Evolutionary conservation across 2,888 invertebrate species (phyloP).

Genomic region (Andrena praecox): DNA sequence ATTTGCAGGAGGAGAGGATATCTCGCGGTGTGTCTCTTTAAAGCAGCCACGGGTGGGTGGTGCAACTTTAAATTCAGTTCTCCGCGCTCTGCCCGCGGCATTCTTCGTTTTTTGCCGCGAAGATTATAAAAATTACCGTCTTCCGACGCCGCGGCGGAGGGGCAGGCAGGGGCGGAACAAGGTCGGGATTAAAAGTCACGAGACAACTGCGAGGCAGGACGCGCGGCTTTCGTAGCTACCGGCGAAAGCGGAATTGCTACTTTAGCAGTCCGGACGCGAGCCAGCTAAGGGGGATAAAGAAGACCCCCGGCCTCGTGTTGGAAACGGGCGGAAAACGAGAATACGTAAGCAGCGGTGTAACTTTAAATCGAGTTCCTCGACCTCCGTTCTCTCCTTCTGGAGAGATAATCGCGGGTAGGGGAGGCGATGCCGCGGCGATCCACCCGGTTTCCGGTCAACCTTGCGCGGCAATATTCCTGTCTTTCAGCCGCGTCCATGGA

Average conservation of each 20-base stretch:
- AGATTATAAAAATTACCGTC: conserved; percentile 69
- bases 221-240: conserved; percentile 25
- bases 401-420: conserved; percentile 29
- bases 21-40: conserved; percentile 41
- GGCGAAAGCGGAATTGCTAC: conserved; percentile 62
- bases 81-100: conserved; percentile 11
- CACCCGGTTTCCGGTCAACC: conserved; percentile 33
- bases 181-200: conserved; percentile 72
- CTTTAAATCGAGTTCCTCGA: conserved; percentile 61
- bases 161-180: conserved; percentile 30
- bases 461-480: conserved; percentile 33
- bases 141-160: neutral
- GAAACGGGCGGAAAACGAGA: conserved; percentile 67
- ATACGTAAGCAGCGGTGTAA: conserved; percentile 68
- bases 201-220: conserved; percentile 51
- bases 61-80: conserved; percentile 62
- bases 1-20: neutral
- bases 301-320: conserved; percentile 49
- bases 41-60: conserved; percentile 34
- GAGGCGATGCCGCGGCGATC: neutral
- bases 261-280: conserved; percentile 63
- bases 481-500: conserved; percentile 10
- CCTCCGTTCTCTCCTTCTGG: conserved; percentile 1
- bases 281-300: conserved; percentile 65
- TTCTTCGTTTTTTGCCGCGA: conserved; percentile 14